Conservation (phyloP, 64 coral and sea anemone species). For the Montipora foliosa region DNA sequence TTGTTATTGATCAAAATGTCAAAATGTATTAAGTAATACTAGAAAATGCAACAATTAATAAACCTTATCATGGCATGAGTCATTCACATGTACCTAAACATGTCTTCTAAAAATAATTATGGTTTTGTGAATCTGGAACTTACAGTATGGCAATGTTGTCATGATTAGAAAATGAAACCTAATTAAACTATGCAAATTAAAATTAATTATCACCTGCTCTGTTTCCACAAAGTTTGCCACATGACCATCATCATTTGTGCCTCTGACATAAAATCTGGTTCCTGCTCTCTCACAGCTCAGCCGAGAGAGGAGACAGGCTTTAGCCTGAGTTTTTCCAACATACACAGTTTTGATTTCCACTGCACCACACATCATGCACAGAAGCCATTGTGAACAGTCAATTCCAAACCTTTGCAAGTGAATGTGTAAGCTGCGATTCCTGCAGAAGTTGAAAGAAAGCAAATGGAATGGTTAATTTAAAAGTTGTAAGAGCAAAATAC, state of each 20-base stretch:
- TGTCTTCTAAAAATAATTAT: no score
- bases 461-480: neutral
- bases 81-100: no score
- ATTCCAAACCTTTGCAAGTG: conserved; percentile 94
- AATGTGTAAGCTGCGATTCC: conserved; percentile 94
- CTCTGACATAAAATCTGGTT: conserved; percentile 98
- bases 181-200: neutral
- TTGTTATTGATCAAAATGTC: no score
- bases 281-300: conserved; percentile 96
- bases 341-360: conserved; percentile 95
- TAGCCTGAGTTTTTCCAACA: conserved; percentile 91
- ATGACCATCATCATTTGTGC: conserved; percentile 98
- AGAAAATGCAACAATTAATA: no score
- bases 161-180: no score
- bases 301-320: conserved; percentile 89
- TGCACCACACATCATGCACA: conserved; percentile 95
- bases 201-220: conserved; percentile 78
- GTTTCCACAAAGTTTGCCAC: conserved; percentile 99
- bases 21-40: no score
- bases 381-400: conserved; percentile 87
- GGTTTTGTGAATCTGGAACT: no score
- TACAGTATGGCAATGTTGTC: no score
- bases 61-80: no score
- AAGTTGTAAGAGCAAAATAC: no score
- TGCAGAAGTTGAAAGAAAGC: neutral